Percentiles rank a stretch among this genome's conserved stretches.
These are phyloP conservation scores for Bucorvus abyssinicus DNA, from an alignment of 2,797 vertebrate species.

Conservation along the genomic window DNA sequence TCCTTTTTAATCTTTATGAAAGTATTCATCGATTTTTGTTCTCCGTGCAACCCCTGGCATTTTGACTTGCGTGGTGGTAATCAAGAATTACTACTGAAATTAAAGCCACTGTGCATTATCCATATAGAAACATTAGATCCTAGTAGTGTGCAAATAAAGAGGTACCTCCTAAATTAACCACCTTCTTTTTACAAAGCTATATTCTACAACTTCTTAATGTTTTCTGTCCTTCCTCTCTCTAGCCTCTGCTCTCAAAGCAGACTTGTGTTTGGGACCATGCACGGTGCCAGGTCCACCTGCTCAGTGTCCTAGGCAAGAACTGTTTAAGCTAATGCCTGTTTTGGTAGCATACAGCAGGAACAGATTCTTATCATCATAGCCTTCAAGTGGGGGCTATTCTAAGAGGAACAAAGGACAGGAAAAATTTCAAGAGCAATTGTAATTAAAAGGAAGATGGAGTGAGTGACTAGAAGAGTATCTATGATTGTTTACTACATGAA, in stretches of 20 bases:
- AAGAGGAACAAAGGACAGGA: background rate
- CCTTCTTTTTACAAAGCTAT: background rate
- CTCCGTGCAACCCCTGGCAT: background rate
- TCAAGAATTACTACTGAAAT: background rate
- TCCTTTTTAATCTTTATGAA: background rate
- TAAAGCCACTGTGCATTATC: background rate
- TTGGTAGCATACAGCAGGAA: background rate
- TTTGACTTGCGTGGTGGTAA: background rate
- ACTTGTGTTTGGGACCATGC: background rate
- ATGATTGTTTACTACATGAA: background rate
- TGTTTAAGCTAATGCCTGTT: background rate
- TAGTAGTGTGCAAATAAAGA: background rate
- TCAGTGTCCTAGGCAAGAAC: background rate
- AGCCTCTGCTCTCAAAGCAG: background rate
- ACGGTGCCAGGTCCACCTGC: background rate
- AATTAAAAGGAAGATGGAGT: background rate
- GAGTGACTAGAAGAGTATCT: background rate
- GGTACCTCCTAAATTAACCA: background rate
- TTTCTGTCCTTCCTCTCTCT: background rate
- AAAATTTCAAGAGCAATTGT: background rate
- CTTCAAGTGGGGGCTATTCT: background rate
- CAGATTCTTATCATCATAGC: background rate
- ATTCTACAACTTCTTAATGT: background rate
- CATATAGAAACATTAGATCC: background rate
- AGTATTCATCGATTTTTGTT: background rate